Evolutionary conservation across 2,888 invertebrate species (phyloP).

Genomic region (Nomada goodeniana): DNA sequence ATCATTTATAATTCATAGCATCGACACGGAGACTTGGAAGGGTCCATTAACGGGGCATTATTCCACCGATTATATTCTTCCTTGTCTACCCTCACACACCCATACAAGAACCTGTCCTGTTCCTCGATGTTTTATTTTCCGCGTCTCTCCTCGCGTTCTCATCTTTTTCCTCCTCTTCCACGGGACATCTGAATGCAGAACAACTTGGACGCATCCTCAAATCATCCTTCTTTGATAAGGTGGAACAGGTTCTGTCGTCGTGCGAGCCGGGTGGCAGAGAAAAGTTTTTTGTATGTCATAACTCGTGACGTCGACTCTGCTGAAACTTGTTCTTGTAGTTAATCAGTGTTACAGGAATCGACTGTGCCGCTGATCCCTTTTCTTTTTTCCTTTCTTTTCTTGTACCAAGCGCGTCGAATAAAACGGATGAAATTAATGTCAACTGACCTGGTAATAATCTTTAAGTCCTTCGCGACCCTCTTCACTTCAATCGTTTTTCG

Average conservation of each 20-base stretch:
- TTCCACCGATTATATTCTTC: conserved; percentile 20
- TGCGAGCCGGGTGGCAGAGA: background rate
- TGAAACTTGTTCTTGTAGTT: background rate
- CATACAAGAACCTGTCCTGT: background rate
- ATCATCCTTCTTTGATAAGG: background rate
- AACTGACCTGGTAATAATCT: no score
- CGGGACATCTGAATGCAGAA: no score
- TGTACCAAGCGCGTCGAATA: no score
- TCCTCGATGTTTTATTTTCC: background rate
- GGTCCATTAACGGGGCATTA: conserved; percentile 20
- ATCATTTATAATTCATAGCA: conserved; percentile 8
- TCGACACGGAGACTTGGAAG: background rate
- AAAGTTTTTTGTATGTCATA: background rate
- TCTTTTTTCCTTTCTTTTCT: no score
- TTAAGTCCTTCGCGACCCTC: no score
- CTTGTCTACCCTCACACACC: background rate
- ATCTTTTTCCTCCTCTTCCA: background rate
- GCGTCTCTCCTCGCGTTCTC: background rate
- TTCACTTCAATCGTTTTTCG: no score
- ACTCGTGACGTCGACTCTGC: background rate
- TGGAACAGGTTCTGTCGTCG: background rate
- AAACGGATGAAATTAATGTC: no score
- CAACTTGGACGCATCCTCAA: background rate
- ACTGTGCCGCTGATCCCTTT: no score
- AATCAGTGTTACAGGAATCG: no score